phyloP scores from a whole-genome alignment of 2,113 vertebrate species.

The Montifringilla adamsi region DNA sequence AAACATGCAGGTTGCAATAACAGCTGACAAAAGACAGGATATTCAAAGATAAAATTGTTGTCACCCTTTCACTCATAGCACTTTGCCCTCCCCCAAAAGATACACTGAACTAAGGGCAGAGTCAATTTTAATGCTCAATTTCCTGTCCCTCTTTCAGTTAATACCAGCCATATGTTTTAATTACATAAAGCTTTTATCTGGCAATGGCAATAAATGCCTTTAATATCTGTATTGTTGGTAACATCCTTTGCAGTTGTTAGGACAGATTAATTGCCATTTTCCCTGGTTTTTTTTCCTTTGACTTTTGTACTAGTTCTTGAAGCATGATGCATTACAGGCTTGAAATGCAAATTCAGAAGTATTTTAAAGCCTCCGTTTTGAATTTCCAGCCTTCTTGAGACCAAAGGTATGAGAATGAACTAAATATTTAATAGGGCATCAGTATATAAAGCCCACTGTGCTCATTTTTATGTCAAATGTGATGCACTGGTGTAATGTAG shows the following conservation, averaged over 20 bases:
- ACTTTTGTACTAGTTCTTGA: background rate
- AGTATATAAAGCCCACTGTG: background rate
- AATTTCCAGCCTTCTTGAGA: background rate
- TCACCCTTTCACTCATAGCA: background rate
- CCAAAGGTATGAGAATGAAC: background rate
- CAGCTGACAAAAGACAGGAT: slow-evolving; percentile 5
- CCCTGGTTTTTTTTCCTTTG: background rate
- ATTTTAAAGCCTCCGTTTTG: background rate
- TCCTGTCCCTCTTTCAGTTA: slow-evolving; percentile 30
- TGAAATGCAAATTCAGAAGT: background rate
- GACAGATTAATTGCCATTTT: slow-evolving; percentile 7
- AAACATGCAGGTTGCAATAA: background rate
- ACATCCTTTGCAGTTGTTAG: slow-evolving; percentile 14
- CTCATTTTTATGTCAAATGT: background rate
- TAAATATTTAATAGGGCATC: background rate
- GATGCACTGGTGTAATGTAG: background rate
- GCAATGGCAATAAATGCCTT: slow-evolving; percentile 26
- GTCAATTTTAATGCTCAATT: slow-evolving; percentile 33
- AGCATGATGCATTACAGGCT: background rate
- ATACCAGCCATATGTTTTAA: slow-evolving; percentile 32
- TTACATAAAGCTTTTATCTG: slow-evolving; percentile 20
- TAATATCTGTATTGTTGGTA: background rate
- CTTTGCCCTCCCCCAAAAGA: background rate
- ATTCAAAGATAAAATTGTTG: background rate
- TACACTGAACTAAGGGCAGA: background rate